Conservation (phyloP, 2,888 invertebrate genomes). For the Eilema griseolum region DNA sequence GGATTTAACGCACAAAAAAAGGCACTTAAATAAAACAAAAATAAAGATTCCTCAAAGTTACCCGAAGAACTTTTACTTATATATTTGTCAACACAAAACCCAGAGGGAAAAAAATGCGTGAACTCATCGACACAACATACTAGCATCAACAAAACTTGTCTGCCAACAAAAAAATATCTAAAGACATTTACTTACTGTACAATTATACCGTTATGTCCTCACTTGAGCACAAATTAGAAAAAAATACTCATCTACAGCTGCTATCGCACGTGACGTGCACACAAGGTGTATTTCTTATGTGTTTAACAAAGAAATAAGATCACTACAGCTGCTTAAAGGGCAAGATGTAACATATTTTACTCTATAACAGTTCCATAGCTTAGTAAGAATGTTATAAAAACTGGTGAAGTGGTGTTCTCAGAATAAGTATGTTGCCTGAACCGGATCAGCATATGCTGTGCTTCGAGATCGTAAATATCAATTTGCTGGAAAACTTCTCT, state of each 20-base stretch:
- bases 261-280: conserved; percentile 36
- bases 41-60: too few relatives aligned
- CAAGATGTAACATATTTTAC: conserved; percentile 29
- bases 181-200: conserved; percentile 1
- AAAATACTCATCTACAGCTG: conserved; percentile 9
- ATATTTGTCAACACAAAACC: neutral
- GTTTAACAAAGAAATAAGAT: conserved; percentile 41
- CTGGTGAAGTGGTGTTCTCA: neutral
- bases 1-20: too few relatives aligned
- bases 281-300: conserved; percentile 63
- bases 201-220: conserved; percentile 8
- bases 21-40: too few relatives aligned
- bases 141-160: neutral
- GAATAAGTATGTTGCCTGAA: neutral
- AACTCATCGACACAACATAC: neutral
- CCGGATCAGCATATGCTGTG: neutral
- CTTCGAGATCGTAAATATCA: too few relatives aligned
- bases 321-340: conserved; percentile 43
- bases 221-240: conserved; percentile 19
- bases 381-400: neutral
- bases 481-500: too few relatives aligned
- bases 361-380: neutral
- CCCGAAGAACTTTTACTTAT: too few relatives aligned
- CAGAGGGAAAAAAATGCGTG: neutral
- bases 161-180: conserved; percentile 2